Percentiles rank a stretch among this genome's conserved stretches.
These are phyloP conservation scores for Drosophila nr. perissopoda DNA, from an alignment of 2,888 invertebrate species.

Conservation along the genomic window DNA sequence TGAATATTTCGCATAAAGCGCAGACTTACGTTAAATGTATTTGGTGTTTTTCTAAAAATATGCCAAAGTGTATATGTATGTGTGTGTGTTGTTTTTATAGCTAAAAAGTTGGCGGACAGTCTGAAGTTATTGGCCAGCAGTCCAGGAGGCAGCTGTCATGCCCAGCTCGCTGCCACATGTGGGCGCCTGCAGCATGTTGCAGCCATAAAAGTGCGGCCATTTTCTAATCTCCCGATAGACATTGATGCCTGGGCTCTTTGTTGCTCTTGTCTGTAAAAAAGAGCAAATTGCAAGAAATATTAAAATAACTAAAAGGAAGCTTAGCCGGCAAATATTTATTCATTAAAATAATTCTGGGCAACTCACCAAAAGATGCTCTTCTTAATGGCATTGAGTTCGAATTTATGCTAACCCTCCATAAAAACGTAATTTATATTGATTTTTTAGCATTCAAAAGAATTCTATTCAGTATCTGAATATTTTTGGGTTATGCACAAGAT, in stretches of 20 bases:
- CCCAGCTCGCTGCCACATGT: constrained; percentile 83
- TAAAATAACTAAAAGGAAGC: not conserved
- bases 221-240: constrained; percentile 85
- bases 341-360: not conserved
- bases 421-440: not conserved
- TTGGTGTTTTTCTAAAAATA: constrained; percentile 28
- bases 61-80: constrained; percentile 7
- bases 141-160: constrained; percentile 77
- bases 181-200: constrained; percentile 72
- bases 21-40: constrained; percentile 28
- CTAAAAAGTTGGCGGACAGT: constrained; percentile 31
- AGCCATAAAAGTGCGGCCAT: constrained; percentile 86
- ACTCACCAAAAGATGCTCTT: not conserved
- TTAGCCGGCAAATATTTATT: not conserved
- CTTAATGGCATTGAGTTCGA: not conserved
- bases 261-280: constrained; percentile 81
- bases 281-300: not conserved
- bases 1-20: constrained; percentile 17
- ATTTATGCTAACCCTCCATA: not conserved
- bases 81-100: constrained; percentile 22
- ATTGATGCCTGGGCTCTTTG: constrained; percentile 86
- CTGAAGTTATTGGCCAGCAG: constrained; percentile 63
- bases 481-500: not conserved
- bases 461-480: not conserved
- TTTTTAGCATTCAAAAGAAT: not conserved